phyloP scores from a whole-genome alignment of 2,113 vertebrate genomes.

The Etheostoma cragini region DNA sequence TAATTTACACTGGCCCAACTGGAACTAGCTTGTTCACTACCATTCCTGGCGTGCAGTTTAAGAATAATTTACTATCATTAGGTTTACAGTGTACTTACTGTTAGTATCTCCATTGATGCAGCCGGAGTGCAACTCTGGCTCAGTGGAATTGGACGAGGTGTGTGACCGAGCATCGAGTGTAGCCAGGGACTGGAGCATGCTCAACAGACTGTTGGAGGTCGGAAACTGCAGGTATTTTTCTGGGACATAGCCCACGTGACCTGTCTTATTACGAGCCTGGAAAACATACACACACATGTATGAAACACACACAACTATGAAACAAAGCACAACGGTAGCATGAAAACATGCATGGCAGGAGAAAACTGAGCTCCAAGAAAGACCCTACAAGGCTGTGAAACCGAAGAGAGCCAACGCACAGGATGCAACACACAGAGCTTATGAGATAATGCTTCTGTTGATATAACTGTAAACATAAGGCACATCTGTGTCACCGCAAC shows the following conservation, averaged over 20 bases:
- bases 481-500: background rate
- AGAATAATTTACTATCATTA: background rate
- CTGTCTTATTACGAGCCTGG: constrained; percentile 94
- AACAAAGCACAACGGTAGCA: background rate
- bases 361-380: background rate
- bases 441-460: background rate
- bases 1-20: constrained; percentile 4
- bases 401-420: background rate
- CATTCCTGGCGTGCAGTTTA: background rate
- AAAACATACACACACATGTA: background rate
- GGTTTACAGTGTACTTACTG: constrained; percentile 81
- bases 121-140: constrained; percentile 90
- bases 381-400: background rate
- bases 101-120: constrained; percentile 93
- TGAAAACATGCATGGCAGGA: background rate
- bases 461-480: background rate
- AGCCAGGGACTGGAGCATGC: constrained; percentile 96
- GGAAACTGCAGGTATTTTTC: constrained; percentile 99
- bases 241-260: constrained; percentile 94
- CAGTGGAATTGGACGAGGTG: constrained; percentile 95
- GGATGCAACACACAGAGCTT: background rate
- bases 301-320: background rate
- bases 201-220: constrained; percentile 94
- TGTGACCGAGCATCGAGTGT: constrained; percentile 93
- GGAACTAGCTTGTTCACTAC: constrained; percentile 17